Evolutionary conservation across 2,797 vertebrate species (phyloP).

Genomic region (Carapus acus): DNA sequence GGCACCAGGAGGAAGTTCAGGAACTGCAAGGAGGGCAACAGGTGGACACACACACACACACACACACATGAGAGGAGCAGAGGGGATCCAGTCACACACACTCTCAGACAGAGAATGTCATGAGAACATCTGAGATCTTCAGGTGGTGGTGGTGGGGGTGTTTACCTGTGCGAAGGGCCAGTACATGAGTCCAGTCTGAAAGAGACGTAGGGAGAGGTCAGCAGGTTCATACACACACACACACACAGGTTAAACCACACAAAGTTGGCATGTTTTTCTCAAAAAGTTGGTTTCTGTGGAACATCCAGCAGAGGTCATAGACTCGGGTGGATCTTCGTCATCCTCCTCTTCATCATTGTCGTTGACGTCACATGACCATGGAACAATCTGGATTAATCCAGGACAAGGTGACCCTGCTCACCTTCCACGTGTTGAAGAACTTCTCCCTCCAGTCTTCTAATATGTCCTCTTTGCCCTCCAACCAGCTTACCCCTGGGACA

Average conservation of each 20-base stretch:
- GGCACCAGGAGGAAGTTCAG: slow-evolving; percentile 89
- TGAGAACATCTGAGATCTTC: no score
- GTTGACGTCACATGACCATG: no score
- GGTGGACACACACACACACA: no score
- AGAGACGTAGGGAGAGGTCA: slow-evolving; percentile 48
- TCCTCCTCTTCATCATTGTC: slow-evolving; percentile 25
- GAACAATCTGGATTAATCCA: background rate
- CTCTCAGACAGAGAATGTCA: no score
- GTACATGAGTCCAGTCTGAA: slow-evolving; percentile 89
- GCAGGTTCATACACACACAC: no score
- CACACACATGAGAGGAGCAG: background rate
- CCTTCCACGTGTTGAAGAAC: slow-evolving; percentile 94
- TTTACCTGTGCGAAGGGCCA: slow-evolving; percentile 93
- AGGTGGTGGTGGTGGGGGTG: no score
- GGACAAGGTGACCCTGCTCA: slow-evolving; percentile 60
- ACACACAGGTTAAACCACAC: no score
- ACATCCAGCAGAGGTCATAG: no score
- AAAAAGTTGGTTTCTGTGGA: no score
- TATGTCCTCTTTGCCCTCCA: slow-evolving; percentile 86
- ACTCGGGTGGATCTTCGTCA: no score
- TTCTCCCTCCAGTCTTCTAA: slow-evolving; percentile 86
- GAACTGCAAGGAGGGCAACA: slow-evolving; percentile 66
- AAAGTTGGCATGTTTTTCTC: no score
- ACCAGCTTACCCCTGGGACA: slow-evolving; percentile 80
- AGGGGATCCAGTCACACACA: no score